Base-by-base conservation (phyloP, 2,888 invertebrate genomes). In the Diaprepes abbreviatus region DNA sequence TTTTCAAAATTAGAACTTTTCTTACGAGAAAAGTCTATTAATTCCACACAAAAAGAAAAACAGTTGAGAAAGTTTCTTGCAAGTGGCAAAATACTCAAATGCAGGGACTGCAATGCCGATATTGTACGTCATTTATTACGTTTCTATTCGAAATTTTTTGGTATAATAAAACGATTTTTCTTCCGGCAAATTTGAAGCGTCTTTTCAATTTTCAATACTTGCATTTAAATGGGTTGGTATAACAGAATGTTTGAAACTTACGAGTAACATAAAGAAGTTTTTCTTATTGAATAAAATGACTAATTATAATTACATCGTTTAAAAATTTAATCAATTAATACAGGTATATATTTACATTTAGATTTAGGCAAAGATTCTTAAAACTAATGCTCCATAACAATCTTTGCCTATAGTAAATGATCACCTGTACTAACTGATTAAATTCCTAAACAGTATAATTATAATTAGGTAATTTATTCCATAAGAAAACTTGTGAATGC, bases 141-240 rank as follows among this genome's bases (percentile, higher is more conserved):
- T 50, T 50, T 50, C 28, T 50, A 50, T 50, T 31, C 31, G 48
- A 16, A 24, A 50, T 28, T 24, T 50, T 50, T 28, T 28, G 28
- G 48, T 50, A 28, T 50, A 31, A 50, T 50, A 50, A 28, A 12
- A 24, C 28, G 24, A 50, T 50, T 50, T 50, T 50, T 31, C 48
- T 43, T 19, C 19, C 19, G 40, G 40, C 10, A 43, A 10, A 43
- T 19, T 43, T 19, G 12, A 45, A 12, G n/a, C 24, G 12, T 21
- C 12, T 45, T 17, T 14, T 9, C 28, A 50, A 50, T 50, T 50
- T 50, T 50, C 28, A 7, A 7, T 50, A 28, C 24, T 50, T 48
- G 24, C 24, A 48, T 28, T 50, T 7, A 50, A 50, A 50, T n/a
- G 28, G n/a, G 14, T 50, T 50, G 48, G 24, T 24, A 6, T 16